phyloP scores from a whole-genome alignment of 2,797 vertebrate species.

The Hemibagrus guttatus region DNA sequence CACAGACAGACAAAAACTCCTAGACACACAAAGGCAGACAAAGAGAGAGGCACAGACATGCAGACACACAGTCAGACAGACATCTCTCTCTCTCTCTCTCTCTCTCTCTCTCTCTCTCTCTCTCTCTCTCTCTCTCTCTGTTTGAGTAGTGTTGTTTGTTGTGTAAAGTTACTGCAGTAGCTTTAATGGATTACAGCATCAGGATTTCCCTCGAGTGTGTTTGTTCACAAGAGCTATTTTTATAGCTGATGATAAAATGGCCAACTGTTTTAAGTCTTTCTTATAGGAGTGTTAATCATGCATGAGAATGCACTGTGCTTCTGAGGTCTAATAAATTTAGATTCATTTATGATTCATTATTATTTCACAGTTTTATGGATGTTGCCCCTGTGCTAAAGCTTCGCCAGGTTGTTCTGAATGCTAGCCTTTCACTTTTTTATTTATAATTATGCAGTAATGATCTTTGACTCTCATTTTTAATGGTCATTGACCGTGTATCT shows the following conservation, averaged over 20 bases:
- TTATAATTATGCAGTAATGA: not conserved
- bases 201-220: constrained; percentile 55
- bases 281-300: constrained; percentile 18
- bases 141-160: not conserved
- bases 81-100: not conserved
- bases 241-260: constrained; percentile 40
- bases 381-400: not conserved
- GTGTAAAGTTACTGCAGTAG: constrained; percentile 37
- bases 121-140: not conserved
- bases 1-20: not conserved
- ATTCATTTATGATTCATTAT: constrained; percentile 6
- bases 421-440: not conserved
- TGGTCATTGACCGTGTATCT: not conserved
- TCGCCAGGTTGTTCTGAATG: not conserved
- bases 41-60: not conserved
- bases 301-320: constrained; percentile 13
- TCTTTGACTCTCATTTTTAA: not conserved
- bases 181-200: constrained; percentile 42
- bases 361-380: not conserved
- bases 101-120: constrained; percentile 12
- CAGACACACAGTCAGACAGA: too few relatives aligned
- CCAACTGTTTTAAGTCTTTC: constrained; percentile 20
- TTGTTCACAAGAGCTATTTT: constrained; percentile 48
- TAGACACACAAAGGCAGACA: not conserved
- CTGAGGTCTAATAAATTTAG: not conserved